Percentiles rank a stretch among this genome's conserved stretches.
These are phyloP conservation scores for Prionailurus viverrinus DNA, from an alignment of 2,113 vertebrate species.

Conservation along the genomic window DNA sequence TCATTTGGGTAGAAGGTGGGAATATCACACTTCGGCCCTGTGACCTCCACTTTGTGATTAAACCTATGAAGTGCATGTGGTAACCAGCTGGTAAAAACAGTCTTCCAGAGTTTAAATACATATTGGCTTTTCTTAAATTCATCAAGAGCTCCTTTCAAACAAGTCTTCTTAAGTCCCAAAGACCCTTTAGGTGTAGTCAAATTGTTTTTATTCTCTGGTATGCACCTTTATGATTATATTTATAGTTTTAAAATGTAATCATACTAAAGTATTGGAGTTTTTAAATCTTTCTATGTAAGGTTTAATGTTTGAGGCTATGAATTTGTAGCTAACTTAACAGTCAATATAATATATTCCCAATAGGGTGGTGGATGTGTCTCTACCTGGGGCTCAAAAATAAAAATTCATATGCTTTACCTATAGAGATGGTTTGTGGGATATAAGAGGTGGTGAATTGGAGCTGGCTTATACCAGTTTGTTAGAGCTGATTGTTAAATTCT, in stretches of 20 bases:
- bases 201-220: neutral
- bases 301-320: neutral
- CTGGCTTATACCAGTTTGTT: neutral
- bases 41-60: neutral
- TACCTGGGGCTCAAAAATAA: neutral
- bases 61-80: neutral
- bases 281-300: neutral
- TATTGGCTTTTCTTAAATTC: neutral
- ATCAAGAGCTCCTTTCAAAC: neutral
- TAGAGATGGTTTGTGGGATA: neutral
- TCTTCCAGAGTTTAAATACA: neutral
- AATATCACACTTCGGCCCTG: neutral
- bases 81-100: neutral
- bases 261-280: neutral
- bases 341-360: neutral
- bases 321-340: neutral
- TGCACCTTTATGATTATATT: neutral
- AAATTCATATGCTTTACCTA: neutral
- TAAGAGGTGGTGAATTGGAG: neutral
- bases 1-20: neutral
- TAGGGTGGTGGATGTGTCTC: neutral
- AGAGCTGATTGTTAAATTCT: neutral
- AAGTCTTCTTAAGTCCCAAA: neutral
- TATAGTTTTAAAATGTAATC: neutral
- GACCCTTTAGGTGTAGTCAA: neutral